A percentile compares a stretch with the other conserved stretches of the same genome.
phyloP scores from a whole-genome alignment of 2,113 vertebrate genomes.

The Lates calcarifer region DNA sequence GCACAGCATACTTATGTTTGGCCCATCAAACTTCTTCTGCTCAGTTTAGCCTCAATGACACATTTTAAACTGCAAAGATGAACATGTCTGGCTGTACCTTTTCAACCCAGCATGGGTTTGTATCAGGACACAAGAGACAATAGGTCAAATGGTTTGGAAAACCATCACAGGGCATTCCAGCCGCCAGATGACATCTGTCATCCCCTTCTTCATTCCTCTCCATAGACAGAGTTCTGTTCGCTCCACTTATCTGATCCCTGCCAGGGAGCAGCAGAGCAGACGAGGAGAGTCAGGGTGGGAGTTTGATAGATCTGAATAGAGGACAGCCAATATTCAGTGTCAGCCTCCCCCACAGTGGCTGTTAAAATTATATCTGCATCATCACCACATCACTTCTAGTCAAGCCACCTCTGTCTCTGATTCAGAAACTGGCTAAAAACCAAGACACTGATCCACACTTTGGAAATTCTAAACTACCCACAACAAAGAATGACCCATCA shows the following conservation, averaged over 20 bases:
- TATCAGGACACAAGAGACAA: constrained; percentile 35
- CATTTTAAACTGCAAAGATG: constrained; percentile 10
- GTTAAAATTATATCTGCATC: constrained; percentile 38
- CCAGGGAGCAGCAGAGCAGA: constrained; percentile 1
- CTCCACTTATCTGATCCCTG: constrained; percentile 65
- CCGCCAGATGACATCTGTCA: constrained; percentile 44
- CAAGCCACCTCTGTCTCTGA: constrained; percentile 34
- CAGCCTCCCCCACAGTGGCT: constrained; percentile 15
- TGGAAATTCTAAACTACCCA: constrained; percentile 40
- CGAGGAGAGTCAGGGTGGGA: not conserved
- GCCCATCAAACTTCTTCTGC: constrained; percentile 5
- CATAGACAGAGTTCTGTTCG: constrained; percentile 57
- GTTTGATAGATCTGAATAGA: constrained; percentile 11
- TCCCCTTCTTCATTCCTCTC: constrained; percentile 8
- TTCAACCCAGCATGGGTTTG: constrained; percentile 28
- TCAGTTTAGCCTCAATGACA: not conserved
- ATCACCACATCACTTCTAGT: constrained; percentile 25
- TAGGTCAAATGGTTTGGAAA: constrained; percentile 41
- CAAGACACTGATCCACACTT: constrained; percentile 31
- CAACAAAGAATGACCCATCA: constrained; percentile 40
- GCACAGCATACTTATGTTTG: too few relatives aligned
- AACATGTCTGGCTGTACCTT: constrained; percentile 33
- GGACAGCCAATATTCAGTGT: constrained; percentile 34
- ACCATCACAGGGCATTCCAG: constrained; percentile 40
- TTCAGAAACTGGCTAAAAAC: constrained; percentile 41